Conservation (phyloP, 2,888 invertebrate species). For the Notodonta dromedarius region DNA sequence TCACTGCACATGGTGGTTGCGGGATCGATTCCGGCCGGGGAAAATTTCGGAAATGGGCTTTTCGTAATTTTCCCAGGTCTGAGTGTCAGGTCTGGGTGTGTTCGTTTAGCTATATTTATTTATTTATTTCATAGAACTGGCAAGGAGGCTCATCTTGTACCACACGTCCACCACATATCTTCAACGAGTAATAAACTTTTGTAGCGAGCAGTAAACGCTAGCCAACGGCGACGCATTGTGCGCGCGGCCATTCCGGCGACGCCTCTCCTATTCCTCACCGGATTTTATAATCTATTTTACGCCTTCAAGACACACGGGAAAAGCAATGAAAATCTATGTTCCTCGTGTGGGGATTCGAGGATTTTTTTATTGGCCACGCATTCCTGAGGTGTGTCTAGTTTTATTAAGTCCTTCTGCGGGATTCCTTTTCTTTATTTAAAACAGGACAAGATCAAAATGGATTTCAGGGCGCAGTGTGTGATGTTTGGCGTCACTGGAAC, state of each 20-base stretch:
- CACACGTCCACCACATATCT: conserved; percentile 41
- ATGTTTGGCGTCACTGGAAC: no score
- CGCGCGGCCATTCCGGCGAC: conserved; percentile 48
- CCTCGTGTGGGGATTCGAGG: background rate
- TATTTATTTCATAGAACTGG: background rate
- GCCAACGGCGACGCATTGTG: conserved; percentile 57
- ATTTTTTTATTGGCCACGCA: background rate
- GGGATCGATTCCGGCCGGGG: no score
- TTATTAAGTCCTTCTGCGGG: no score
- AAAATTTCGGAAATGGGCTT: no score
- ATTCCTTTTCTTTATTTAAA: no score
- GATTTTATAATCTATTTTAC: conserved; percentile 56
- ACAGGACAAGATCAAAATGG: no score
- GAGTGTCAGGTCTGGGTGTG: no score
- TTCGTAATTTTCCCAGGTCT: no score
- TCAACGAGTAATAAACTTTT: conserved; percentile 66
- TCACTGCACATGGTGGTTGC: no score
- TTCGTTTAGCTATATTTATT: no score
- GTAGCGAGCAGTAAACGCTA: conserved; percentile 56
- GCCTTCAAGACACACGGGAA: conserved; percentile 24
- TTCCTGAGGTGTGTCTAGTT: background rate
- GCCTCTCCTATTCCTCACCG: conserved; percentile 38
- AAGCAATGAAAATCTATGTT: conserved; percentile 32
- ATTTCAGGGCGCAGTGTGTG: no score
- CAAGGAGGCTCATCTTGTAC: background rate